Percentiles rank a stretch among this genome's conserved stretches.
phyloP scores from a whole-genome alignment of 2,797 vertebrate species.

The Glyptemys insculpta region DNA sequence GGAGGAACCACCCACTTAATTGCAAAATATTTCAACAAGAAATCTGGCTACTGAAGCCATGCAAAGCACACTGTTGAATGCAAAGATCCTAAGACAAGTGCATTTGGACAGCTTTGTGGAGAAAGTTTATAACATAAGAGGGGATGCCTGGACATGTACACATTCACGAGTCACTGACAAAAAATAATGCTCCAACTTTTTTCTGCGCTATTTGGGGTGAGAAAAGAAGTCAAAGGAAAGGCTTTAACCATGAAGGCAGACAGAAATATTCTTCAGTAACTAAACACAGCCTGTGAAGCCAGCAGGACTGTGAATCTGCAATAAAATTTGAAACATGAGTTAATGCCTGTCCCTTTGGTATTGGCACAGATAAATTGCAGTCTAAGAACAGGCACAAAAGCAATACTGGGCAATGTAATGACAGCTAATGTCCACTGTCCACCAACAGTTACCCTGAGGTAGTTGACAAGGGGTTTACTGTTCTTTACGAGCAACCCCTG shows the following conservation, averaged over 20 bases:
- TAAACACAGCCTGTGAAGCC: neutral
- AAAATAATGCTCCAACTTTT: neutral
- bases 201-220: neutral
- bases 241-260: neutral
- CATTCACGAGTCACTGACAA: neutral
- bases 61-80: neutral
- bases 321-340: neutral
- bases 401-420: neutral
- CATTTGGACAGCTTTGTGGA: neutral
- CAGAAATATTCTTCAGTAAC: neutral
- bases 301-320: neutral
- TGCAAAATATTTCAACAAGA: neutral
- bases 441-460: neutral
- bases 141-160: neutral
- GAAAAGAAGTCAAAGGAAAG: neutral
- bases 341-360: neutral
- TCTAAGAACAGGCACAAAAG: neutral
- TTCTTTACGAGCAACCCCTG: neutral
- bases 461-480: neutral
- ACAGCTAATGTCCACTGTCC: neutral
- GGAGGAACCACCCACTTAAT: neutral
- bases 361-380: neutral
- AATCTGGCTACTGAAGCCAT: neutral
- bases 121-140: neutral
- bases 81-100: neutral